Percentiles rank a stretch among this genome's conserved stretches.
phyloP scores from a whole-genome alignment of 2,797 vertebrate species.

The Nannoperca obscura region DNA sequence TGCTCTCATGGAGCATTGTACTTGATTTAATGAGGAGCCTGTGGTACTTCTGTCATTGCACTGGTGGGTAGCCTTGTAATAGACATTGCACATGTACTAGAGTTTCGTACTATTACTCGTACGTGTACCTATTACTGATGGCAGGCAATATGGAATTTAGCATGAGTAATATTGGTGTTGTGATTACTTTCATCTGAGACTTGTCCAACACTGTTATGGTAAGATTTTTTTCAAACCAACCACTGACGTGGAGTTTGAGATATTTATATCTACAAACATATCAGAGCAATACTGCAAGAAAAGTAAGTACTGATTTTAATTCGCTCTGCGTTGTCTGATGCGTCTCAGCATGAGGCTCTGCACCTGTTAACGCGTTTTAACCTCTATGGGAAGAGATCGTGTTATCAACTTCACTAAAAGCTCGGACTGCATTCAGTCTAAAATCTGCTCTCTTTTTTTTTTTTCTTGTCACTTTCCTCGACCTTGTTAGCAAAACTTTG shows the following conservation, averaged over 20 bases:
- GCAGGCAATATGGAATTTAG: slow-evolving; percentile 22
- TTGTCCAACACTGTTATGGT: neutral
- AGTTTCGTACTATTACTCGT: slow-evolving; percentile 14
- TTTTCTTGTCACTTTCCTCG: neutral
- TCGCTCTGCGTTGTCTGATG: slow-evolving; percentile 8
- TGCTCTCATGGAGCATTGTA: slow-evolving; percentile 29
- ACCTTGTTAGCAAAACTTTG: neutral
- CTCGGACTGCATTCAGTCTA: neutral
- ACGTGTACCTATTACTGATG: slow-evolving; percentile 30
- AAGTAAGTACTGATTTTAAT: slow-evolving; percentile 5
- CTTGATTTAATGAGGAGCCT: slow-evolving; percentile 39
- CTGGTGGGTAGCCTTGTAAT: slow-evolving; percentile 40
- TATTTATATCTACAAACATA: slow-evolving; percentile 9
- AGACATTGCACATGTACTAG: slow-evolving; percentile 23
- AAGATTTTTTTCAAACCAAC: neutral
- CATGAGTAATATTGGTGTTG: slow-evolving; percentile 5
- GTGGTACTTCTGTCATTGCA: slow-evolving; percentile 46
- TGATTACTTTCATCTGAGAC: neutral
- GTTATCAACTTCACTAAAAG: slow-evolving; percentile 1
- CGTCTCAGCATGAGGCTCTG: neutral
- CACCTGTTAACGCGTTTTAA: slow-evolving; percentile 21
- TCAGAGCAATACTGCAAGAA: slow-evolving; percentile 37
- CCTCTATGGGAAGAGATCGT: neutral
- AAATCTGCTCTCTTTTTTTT: slow-evolving; percentile 25
- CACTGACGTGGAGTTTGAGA: slow-evolving; percentile 15